Evolutionary conservation across 2,113 vertebrate genomes (phyloP), one percentile per base, ranked within the genome.

Genomic region (Uria aalge): DNA sequence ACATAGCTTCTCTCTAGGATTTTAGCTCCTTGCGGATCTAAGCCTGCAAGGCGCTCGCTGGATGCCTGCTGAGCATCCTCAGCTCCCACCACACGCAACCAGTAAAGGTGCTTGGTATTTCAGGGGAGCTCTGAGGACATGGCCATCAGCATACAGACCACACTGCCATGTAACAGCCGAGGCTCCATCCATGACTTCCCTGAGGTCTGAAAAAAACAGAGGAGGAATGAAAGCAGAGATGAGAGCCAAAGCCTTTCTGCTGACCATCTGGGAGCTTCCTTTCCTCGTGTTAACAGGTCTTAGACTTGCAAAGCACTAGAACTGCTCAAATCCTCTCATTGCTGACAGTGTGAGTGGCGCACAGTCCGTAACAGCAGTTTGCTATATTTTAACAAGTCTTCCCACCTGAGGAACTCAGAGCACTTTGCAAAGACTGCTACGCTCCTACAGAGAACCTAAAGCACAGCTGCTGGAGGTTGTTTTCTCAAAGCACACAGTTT

Each of bases 141-240:
- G 4, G 41, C n/a, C 12, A 2, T 4, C 15, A 2, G 3, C 45
- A n/a, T 11, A 43, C 8, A 71, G 29, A 53, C 19, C 66, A 19
- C 8, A 0, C 24, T 26, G 75, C 32, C 52, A 1, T 0, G 12
- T 8, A 72, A 48, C 26, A 62, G 34, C 53, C 0, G 0, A 59
- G 47, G 40, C 43, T 87, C 52, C 60, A 17, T 30, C 59, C 45
- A 22, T 1, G 0, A 52, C 66, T 83, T 55, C 24, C 64, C 55
- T 2, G 1, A 24, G 56, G 66, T 18, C 64, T 72, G 84, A 16
- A 23, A 40, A 47, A n/a, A 85, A 66, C 34, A 82, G 36, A 73
- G 45, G 41, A 69, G 36, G 62, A 64, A 76, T 2, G 8, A 74
- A 72, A 80, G 67, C 8, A 52, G 47, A 90, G 66, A 26, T 0